These are phyloP conservation scores for Oreonectes daqikongensis DNA, from an alignment of 2,797 vertebrate genomes.

Conservation along the genomic window DNA sequence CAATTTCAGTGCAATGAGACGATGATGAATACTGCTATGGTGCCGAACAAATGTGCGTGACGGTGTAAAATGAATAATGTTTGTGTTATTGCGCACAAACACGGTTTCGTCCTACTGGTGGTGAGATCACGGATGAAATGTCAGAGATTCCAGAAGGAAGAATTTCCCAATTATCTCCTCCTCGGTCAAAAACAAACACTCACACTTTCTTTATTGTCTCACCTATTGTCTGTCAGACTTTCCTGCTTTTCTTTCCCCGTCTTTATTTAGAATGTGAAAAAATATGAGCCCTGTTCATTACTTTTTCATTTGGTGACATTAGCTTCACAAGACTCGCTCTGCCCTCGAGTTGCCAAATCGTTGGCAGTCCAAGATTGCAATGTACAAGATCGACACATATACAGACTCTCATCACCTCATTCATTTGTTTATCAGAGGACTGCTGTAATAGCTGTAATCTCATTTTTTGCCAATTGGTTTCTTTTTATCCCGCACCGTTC, in stretches of 20 bases:
- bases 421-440: not conserved
- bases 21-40: slow-evolving; percentile 17
- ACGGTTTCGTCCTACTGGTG: not conserved
- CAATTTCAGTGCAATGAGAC: slow-evolving; percentile 11
- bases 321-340: not conserved
- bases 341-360: not conserved
- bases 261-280: not conserved
- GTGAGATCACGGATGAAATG: slow-evolving; percentile 12
- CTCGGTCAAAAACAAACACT: not conserved
- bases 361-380: not conserved
- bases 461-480: slow-evolving; percentile 53
- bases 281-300: too few relatives aligned
- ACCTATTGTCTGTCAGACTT: not conserved
- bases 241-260: not conserved
- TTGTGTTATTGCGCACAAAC: not conserved
- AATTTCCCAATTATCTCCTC: not conserved
- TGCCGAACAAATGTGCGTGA: not conserved
- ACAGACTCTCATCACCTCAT: not conserved
- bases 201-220: not conserved
- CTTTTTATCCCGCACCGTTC: slow-evolving; percentile 20
- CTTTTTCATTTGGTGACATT: not conserved
- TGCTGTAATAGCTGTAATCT: slow-evolving; percentile 47
- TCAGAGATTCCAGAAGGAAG: slow-evolving; percentile 16
- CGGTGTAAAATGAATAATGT: slow-evolving; percentile 4
- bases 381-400: not conserved